A percentile compares a stretch with the other conserved stretches of the same genome.
phyloP scores from a whole-genome alignment of 2,888 invertebrate species.

The Tipula confusa region DNA sequence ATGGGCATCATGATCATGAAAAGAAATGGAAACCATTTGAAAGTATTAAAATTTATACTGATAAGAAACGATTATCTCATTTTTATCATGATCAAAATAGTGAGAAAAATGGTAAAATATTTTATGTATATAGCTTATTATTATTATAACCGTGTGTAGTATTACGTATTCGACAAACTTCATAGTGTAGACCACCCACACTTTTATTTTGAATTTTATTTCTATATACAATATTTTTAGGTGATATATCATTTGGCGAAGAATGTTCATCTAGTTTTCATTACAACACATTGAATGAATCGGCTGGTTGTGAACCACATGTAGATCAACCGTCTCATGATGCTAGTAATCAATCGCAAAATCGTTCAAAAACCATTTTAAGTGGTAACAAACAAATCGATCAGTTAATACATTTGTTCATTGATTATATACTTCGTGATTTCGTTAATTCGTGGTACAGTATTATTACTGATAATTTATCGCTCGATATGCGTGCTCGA shows the following conservation, averaged over 20 bases:
- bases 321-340: conserved; percentile 31
- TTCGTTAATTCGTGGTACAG: conserved; percentile 39
- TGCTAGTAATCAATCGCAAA: conserved; percentile 40
- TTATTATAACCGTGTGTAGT: too few relatives aligned
- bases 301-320: conserved; percentile 36
- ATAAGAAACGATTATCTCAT: conserved; percentile 34
- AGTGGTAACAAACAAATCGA: conserved; percentile 38
- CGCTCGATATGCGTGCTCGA: conserved; percentile 37
- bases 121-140: background rate
- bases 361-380: conserved; percentile 39
- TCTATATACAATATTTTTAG: conserved; percentile 31
- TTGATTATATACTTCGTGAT: conserved; percentile 38
- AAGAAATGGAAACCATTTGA: conserved; percentile 39
- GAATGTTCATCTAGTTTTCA: conserved; percentile 31
- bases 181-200: too few relatives aligned
- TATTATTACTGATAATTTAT: conserved; percentile 37
- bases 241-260: conserved; percentile 33
- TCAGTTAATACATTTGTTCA: conserved; percentile 37
- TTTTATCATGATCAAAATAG: conserved; percentile 27
- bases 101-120: conserved; percentile 27
- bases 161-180: too few relatives aligned
- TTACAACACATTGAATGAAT: background rate
- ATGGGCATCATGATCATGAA: conserved; percentile 32
- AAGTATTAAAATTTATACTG: conserved; percentile 38
- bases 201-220: background rate